Percentiles rank a stretch among this genome's conserved stretches.
phyloP scores from a whole-genome alignment of 2,797 vertebrate species.

The Xenopus petersii region DNA sequence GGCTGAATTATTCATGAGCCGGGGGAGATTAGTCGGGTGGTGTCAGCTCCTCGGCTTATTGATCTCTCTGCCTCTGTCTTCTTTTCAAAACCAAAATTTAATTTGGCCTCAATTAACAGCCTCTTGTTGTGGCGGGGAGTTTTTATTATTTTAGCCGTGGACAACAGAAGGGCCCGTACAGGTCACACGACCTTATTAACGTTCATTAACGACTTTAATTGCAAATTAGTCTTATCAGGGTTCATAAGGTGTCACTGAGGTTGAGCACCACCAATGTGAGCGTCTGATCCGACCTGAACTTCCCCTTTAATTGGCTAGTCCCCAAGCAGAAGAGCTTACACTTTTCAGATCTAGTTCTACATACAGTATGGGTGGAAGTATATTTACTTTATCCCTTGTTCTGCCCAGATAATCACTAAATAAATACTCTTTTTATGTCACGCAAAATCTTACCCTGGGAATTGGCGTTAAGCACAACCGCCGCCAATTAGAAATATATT shows the following conservation, averaged over 20 bases:
- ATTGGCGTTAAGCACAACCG: constrained; percentile 55
- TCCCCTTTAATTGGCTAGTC: no score
- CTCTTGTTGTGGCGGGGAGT: not conserved
- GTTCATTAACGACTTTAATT: no score
- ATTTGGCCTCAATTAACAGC: constrained; percentile 18
- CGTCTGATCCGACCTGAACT: no score
- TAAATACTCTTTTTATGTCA: constrained; percentile 58
- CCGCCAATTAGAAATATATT: constrained; percentile 57
- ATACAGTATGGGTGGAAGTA: not conserved
- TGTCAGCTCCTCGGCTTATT: constrained; percentile 42
- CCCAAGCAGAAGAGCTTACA: no score
- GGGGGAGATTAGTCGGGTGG: constrained; percentile 51
- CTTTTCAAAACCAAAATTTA: constrained; percentile 12
- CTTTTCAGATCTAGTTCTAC: no score
- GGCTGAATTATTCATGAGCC: constrained; percentile 63
- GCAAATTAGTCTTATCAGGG: no score
- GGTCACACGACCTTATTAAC: not conserved
- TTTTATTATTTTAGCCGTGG: constrained; percentile 8
- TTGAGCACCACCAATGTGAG: no score
- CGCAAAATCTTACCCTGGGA: constrained; percentile 67
- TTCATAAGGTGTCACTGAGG: no score
- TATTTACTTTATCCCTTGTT: constrained; percentile 43
- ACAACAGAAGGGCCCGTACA: accelerated
- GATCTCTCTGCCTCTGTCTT: constrained; percentile 19
- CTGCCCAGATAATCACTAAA: constrained; percentile 59